Conservation (phyloP, 2,888 invertebrate species). For the Ganaspis brasiliensis region DNA sequence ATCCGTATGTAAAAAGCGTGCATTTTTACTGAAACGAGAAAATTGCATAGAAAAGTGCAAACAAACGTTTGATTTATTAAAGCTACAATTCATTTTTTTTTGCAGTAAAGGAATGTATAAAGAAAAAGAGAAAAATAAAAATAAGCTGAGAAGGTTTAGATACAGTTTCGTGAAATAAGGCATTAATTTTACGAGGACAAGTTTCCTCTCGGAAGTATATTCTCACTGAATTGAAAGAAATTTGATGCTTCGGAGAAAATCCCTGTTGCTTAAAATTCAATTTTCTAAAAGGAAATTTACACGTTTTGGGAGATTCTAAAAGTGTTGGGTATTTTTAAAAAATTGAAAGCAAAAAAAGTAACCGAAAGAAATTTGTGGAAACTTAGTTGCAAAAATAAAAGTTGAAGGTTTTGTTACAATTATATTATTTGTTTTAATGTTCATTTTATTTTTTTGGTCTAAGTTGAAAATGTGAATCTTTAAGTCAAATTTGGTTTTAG, state of each 20-base stretch:
- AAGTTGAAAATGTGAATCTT: too few species aligned
- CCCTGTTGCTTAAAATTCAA: neutral
- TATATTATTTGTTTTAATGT: too few species aligned
- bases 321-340: neutral
- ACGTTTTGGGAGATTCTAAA: neutral
- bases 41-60: neutral
- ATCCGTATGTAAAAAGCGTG: neutral
- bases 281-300: neutral
- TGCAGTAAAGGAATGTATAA: neutral
- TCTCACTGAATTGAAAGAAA: neutral
- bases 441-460: too few species aligned
- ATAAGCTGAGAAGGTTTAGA: neutral
- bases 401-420: too few species aligned
- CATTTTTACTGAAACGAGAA: neutral
- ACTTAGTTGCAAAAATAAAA: too few species aligned
- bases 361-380: too few species aligned
- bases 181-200: conserved; percentile 28
- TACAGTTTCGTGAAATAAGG: neutral
- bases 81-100: too few species aligned
- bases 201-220: neutral
- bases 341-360: too few species aligned
- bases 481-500: too few species aligned
- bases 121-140: neutral
- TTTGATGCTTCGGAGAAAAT: neutral
- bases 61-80: neutral